phyloP scores from a whole-genome alignment of 2,888 invertebrate species.

The Eulithis testata region DNA sequence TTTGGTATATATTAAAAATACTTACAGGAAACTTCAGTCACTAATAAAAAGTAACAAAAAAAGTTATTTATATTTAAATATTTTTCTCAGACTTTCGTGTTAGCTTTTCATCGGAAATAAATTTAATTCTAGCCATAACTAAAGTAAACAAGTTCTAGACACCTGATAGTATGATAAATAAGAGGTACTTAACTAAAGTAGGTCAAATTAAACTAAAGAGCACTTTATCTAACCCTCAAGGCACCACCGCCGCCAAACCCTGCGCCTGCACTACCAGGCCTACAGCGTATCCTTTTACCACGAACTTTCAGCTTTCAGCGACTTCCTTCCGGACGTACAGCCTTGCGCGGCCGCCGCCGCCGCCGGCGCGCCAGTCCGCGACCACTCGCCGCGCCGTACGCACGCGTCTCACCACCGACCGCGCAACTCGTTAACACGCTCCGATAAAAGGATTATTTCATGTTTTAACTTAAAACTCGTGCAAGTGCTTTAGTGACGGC shows the following conservation, averaged over 20 bases:
- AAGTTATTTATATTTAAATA: no score
- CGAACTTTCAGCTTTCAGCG: slow-evolving; percentile 74
- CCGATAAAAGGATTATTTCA: slow-evolving; percentile 47
- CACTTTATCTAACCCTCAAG: slow-evolving; percentile 7
- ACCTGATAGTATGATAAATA: no score
- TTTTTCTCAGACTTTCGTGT: no score
- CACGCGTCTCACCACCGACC: slow-evolving; percentile 58
- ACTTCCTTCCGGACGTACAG: slow-evolving; percentile 76
- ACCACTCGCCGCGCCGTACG: slow-evolving; percentile 65
- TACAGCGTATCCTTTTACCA: slow-evolving; percentile 60
- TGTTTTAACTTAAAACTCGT: slow-evolving; percentile 47
- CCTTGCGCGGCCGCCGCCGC: slow-evolving; percentile 62
- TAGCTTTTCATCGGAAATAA: no score
- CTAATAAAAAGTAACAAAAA: no score
- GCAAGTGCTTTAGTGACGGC: slow-evolving; percentile 76
- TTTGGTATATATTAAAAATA: no score
- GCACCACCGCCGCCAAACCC: background rate
- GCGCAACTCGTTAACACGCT: slow-evolving; percentile 42
- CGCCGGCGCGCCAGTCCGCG: slow-evolving; percentile 70
- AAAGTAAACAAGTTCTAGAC: no score
- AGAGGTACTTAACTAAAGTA: no score
- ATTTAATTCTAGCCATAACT: no score
- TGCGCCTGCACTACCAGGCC: slow-evolving; percentile 14
- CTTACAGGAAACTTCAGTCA: no score
- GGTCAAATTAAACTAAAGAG: no score